Evolutionary conservation across 2,797 vertebrate genomes (phyloP).

Genomic region (Prionace glauca): DNA sequence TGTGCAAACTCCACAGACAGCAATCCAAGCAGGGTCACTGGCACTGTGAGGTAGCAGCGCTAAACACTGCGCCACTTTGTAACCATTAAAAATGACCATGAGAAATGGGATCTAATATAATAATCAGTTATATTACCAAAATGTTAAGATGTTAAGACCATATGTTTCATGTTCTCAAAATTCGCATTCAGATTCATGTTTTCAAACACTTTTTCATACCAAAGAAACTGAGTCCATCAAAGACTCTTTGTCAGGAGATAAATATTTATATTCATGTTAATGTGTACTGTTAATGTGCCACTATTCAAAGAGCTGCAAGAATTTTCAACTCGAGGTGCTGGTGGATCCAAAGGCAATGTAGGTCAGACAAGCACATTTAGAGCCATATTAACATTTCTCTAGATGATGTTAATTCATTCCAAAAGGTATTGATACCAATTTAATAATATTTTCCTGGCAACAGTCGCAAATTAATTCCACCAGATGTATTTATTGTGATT

Average conservation of each 20-base stretch:
- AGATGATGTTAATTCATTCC: background rate
- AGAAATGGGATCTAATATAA: background rate
- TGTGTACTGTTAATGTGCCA: background rate
- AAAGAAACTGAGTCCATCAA: background rate
- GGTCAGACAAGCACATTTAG: background rate
- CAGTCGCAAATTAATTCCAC: background rate
- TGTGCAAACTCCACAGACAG: no score
- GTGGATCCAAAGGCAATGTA: background rate
- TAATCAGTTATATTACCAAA: background rate
- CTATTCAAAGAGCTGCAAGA: background rate
- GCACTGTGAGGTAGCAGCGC: no score
- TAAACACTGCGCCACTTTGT: background rate
- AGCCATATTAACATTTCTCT: background rate
- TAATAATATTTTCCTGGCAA: background rate
- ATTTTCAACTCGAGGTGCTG: background rate
- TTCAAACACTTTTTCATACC: background rate
- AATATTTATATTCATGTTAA: background rate
- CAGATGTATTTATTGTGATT: background rate
- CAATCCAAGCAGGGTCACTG: no score
- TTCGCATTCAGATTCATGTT: background rate
- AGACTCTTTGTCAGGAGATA: constrained; percentile 1
- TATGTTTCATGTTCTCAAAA: background rate
- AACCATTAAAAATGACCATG: background rate
- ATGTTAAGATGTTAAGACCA: background rate
- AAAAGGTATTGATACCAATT: background rate